Conservation (phyloP, 2,888 invertebrate genomes). For the Sarcophaga subvicina region DNA sequence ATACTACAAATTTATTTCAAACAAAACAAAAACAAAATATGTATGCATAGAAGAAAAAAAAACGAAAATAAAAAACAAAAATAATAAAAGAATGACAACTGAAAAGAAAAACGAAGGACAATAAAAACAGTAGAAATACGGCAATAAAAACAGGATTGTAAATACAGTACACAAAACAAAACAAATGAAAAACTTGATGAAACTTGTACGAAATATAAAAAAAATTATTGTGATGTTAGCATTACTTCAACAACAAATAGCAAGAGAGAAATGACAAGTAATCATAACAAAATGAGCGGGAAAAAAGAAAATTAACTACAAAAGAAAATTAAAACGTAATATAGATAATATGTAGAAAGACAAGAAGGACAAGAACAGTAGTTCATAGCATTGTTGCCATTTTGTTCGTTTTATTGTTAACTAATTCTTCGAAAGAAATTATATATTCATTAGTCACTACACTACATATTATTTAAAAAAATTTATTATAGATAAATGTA, state of each 20-base stretch:
- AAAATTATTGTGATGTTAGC: background rate
- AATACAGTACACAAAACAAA: background rate
- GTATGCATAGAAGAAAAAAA: background rate
- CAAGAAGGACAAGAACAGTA: background rate
- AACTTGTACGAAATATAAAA: background rate
- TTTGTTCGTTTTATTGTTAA: too few species aligned
- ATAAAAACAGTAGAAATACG: background rate
- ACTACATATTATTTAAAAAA: too few species aligned
- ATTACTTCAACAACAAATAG: background rate
- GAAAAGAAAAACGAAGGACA: background rate
- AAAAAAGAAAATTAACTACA: background rate
- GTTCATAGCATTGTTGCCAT: background rate
- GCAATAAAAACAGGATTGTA: too few species aligned
- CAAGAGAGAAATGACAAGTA: conserved; percentile 15
- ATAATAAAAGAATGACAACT: conserved; percentile 12
- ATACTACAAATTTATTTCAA: too few species aligned
- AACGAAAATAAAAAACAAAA: background rate
- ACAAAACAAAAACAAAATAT: background rate
- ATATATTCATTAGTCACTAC: too few species aligned
- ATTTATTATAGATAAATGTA: too few species aligned
- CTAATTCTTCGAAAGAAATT: too few species aligned
- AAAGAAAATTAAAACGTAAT: too few species aligned
- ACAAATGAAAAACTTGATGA: background rate
- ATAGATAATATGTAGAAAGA: too few species aligned
- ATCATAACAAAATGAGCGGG: conserved; percentile 33